phyloP scores from a whole-genome alignment of 2,797 vertebrate species.

The Gastrophryne carolinensis region DNA sequence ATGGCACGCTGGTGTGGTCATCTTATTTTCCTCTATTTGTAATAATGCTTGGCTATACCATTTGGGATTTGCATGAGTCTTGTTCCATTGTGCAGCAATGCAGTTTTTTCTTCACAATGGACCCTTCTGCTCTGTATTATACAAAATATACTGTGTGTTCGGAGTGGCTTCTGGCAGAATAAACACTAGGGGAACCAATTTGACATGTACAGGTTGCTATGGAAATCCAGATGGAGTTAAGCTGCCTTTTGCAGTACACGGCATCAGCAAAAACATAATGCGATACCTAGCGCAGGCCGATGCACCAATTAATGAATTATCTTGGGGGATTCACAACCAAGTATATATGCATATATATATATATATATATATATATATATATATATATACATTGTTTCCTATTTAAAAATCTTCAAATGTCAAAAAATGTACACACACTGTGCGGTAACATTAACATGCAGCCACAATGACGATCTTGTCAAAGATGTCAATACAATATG shows the following conservation, averaged over 20 bases:
- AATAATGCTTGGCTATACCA: neutral
- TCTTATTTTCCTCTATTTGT: neutral
- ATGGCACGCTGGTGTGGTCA: neutral
- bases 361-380: too few relatives aligned
- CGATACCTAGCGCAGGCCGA: neutral
- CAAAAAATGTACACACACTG: too few relatives aligned
- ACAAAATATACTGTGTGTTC: slow-evolving; percentile 13
- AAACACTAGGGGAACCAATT: slow-evolving; percentile 48
- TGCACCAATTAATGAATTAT: neutral
- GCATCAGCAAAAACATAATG: slow-evolving; percentile 12
- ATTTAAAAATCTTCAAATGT: too few relatives aligned
- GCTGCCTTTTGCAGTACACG: slow-evolving; percentile 46
- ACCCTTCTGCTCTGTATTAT: neutral
- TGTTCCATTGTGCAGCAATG: neutral
- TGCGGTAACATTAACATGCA: too few relatives aligned
- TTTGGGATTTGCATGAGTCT: neutral
- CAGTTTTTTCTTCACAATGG: neutral
- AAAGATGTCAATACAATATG: too few relatives aligned
- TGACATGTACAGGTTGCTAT: slow-evolving; percentile 54
- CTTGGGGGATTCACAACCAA: too few relatives aligned
- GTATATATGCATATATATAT: too few relatives aligned
- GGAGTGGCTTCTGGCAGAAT: slow-evolving; percentile 31
- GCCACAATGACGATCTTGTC: too few relatives aligned
- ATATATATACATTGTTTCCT: too few relatives aligned
- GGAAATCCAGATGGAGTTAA: slow-evolving; percentile 56